These are phyloP conservation scores for Bacillus rossius DNA, from an alignment of 1,140 invertebrate genomes.

Conservation along the genomic window DNA sequence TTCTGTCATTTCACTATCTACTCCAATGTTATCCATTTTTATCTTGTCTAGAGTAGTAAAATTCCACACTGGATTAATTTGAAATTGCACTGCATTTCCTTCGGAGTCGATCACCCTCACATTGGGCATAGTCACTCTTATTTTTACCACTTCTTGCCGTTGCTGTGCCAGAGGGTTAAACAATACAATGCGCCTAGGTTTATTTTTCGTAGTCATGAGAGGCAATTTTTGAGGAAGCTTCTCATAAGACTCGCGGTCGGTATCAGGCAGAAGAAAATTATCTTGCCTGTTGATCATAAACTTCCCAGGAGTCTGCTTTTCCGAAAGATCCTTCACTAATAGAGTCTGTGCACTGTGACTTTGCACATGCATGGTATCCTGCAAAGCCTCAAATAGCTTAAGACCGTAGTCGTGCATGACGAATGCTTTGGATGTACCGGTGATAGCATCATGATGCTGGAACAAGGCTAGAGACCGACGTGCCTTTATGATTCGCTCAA, in stretches of 20 bases:
- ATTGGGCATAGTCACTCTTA: constrained; percentile 63
- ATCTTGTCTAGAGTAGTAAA: constrained; percentile 17
- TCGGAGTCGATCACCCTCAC: constrained; percentile 63
- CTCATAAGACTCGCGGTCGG: constrained; percentile 76
- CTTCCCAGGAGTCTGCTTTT: neutral
- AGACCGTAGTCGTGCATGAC: constrained; percentile 89
- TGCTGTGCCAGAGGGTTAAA: constrained; percentile 76
- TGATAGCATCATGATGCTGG: constrained; percentile 96
- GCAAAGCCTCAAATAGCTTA: constrained; percentile 75
- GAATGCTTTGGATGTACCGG: constrained; percentile 84
- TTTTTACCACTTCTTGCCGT: constrained; percentile 66
- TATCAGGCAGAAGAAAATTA: constrained; percentile 61
- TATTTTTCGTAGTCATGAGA: constrained; percentile 45
- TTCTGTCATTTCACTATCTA: no score
- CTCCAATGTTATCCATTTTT: no score
- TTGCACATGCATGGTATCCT: constrained; percentile 70
- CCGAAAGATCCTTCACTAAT: constrained; percentile 44
- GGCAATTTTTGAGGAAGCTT: constrained; percentile 62
- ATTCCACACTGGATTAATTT: constrained; percentile 78
- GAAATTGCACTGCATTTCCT: constrained; percentile 54
- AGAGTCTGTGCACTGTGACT: constrained; percentile 66
- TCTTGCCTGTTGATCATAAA: neutral
- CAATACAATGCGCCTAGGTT: constrained; percentile 58
- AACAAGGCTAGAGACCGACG: constrained; percentile 79
- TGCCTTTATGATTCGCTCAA: constrained; percentile 71